Percentiles rank a stretch among this genome's conserved stretches.
Conservation (phyloP, 1,140 invertebrate species). For the Tyrophagus putrescentiae region DNA sequence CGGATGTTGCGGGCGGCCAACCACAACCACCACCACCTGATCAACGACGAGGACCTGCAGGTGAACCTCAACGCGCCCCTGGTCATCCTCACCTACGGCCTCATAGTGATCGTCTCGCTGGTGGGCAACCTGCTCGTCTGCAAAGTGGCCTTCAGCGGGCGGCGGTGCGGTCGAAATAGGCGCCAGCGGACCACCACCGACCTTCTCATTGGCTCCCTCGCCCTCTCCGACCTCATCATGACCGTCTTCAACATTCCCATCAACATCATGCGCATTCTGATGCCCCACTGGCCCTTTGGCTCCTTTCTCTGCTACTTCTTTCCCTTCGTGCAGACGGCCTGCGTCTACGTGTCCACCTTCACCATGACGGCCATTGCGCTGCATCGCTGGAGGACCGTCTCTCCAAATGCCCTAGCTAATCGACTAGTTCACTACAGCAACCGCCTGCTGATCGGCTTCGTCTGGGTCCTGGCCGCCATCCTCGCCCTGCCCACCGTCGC, state of each 20-base stretch:
- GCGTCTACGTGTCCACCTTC: constrained; percentile 39
- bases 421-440: neutral
- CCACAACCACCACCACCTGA: too few relatives aligned
- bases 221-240: constrained; percentile 67
- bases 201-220: constrained; percentile 68
- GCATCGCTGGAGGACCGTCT: constrained; percentile 38
- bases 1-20: too few relatives aligned
- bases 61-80: neutral
- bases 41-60: too few relatives aligned
- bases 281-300: constrained; percentile 38
- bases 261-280: constrained; percentile 31
- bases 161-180: neutral
- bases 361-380: constrained; percentile 41
- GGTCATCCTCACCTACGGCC: neutral
- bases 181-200: constrained; percentile 43
- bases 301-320: constrained; percentile 36
- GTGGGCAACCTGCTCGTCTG: constrained; percentile 14
- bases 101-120: constrained; percentile 12
- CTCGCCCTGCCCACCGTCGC: constrained; percentile 39
- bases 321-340: constrained; percentile 35
- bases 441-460: constrained; percentile 29
- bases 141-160: constrained; percentile 11
- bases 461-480: constrained; percentile 38
- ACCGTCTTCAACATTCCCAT: constrained; percentile 72
- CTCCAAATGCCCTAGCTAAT: neutral